Evolutionary conservation across 30 jellyfish, hydroid and myxozoan species (phyloP).

Genomic region (Aurelia sp.): DNA sequence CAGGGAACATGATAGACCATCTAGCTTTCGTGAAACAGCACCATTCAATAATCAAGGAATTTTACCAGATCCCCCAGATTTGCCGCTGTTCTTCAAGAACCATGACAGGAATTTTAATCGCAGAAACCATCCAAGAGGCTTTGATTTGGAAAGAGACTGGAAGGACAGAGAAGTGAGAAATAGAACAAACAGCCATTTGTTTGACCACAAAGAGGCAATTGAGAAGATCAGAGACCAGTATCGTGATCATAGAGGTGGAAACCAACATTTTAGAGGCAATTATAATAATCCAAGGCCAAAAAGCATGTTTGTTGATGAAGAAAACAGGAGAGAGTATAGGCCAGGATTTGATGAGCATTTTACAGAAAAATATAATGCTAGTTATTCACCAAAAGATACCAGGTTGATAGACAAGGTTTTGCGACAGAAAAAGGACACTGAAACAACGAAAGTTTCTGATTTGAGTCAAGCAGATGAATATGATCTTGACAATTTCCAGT

Average conservation of each 20-base stretch:
- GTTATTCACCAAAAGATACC: not conserved
- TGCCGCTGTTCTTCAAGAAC: not conserved
- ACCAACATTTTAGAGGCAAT: too few relatives aligned
- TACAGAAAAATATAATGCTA: not conserved
- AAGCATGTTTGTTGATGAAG: too few relatives aligned
- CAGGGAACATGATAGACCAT: not conserved
- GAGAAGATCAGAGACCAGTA: not conserved
- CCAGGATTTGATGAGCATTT: not conserved
- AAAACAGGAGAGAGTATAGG: not conserved
- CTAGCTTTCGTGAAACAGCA: not conserved
- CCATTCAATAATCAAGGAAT: not conserved
- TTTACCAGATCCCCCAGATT: constrained; percentile 1
- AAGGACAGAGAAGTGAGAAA: not conserved
- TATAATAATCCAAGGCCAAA: too few relatives aligned
- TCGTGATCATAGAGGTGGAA: too few relatives aligned
- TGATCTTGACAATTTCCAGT: constrained; percentile 82
- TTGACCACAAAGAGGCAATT: not conserved
- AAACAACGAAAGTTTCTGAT: not conserved
- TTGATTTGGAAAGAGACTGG: not conserved
- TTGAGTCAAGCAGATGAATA: constrained; percentile 45
- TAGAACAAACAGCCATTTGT: not conserved
- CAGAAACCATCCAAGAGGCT: not conserved
- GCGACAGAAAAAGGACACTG: not conserved
- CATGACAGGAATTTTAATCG: not conserved
- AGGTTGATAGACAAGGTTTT: not conserved